Percentiles rank a stretch among this genome's conserved stretches.
Conservation (phyloP, 2,888 invertebrate genomes). For the Melanargia galathea region DNA sequence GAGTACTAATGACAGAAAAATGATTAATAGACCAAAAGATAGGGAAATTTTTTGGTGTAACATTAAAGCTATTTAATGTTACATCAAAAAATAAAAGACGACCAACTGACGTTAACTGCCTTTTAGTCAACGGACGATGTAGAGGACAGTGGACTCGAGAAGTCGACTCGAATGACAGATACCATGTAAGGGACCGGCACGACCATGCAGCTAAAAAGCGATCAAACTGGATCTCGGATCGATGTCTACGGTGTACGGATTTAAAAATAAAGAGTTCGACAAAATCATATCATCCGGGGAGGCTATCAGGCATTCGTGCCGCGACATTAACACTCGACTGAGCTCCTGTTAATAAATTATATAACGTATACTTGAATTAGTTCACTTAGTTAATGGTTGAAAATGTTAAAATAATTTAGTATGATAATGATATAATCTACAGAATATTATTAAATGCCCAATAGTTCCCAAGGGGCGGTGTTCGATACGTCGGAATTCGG, state of each 20-base stretch:
- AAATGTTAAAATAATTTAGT: slow-evolving; percentile 81
- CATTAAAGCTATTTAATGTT: too few relatives aligned
- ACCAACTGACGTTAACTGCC: too few relatives aligned
- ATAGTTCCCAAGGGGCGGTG: slow-evolving; percentile 79
- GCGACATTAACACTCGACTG: slow-evolving; percentile 64
- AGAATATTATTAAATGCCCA: slow-evolving; percentile 83
- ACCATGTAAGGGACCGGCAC: slow-evolving; percentile 55
- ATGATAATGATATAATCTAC: slow-evolving; percentile 81
- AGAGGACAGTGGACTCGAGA: slow-evolving; percentile 29
- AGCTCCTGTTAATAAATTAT: slow-evolving; percentile 77
- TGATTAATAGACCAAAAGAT: too few relatives aligned
- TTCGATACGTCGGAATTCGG: slow-evolving; percentile 49
- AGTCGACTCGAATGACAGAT: slow-evolving; percentile 42
- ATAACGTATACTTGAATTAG: slow-evolving; percentile 73
- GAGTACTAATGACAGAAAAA: too few relatives aligned
- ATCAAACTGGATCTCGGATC: slow-evolving; percentile 72
- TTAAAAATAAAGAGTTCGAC: slow-evolving; percentile 62
- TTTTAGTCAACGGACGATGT: too few relatives aligned
- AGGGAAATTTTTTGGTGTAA: too few relatives aligned
- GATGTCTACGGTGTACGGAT: slow-evolving; percentile 71
- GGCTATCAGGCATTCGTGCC: slow-evolving; percentile 82
- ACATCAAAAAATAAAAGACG: too few relatives aligned
- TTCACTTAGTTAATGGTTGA: slow-evolving; percentile 82
- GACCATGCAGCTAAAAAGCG: slow-evolving; percentile 74
- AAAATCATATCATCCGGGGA: slow-evolving; percentile 64